Percentiles rank a stretch among this genome's conserved stretches.
Conservation (phyloP, 64 coral and sea anemone species). For the Trachythela sp. region DNA sequence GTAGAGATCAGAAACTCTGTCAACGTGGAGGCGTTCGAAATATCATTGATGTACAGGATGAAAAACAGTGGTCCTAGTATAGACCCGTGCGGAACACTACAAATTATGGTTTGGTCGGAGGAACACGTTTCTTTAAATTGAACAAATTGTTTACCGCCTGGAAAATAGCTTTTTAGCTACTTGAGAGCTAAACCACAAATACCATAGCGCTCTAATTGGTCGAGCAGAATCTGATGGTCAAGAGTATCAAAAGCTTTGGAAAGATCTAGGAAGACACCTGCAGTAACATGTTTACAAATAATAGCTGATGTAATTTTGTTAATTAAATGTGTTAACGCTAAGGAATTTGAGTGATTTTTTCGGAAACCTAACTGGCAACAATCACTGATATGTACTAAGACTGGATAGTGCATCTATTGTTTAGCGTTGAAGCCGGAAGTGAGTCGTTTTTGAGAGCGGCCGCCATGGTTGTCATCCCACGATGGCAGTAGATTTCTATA, state of each 20-base stretch:
- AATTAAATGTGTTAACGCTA: neutral
- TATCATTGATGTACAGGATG: too few relatives aligned
- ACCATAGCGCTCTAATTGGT: conserved; percentile 17
- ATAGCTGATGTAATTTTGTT: neutral
- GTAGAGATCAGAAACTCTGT: neutral
- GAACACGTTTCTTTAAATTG: too few relatives aligned
- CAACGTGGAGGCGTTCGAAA: neutral
- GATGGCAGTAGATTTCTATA: too few relatives aligned
- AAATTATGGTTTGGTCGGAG: too few relatives aligned
- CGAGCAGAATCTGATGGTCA: neutral
- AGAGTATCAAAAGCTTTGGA: conserved; percentile 19
- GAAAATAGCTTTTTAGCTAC: conserved; percentile 13
- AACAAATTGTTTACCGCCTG: neutral
- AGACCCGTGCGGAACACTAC: too few relatives aligned
- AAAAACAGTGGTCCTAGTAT: too few relatives aligned
- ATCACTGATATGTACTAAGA: too few relatives aligned
- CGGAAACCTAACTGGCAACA: neutral
- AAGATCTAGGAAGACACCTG: neutral
- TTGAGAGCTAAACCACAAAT: too few relatives aligned
- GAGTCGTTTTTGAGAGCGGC: too few relatives aligned
- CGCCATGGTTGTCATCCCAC: too few relatives aligned
- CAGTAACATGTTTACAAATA: neutral
- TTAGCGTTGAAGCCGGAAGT: too few relatives aligned
- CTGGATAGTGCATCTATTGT: too few relatives aligned
- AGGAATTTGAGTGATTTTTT: neutral